A percentile compares a stretch with the other conserved stretches of the same genome.
phyloP scores from a whole-genome alignment of 2,888 invertebrate species.

The Ectemnius continuus region DNA sequence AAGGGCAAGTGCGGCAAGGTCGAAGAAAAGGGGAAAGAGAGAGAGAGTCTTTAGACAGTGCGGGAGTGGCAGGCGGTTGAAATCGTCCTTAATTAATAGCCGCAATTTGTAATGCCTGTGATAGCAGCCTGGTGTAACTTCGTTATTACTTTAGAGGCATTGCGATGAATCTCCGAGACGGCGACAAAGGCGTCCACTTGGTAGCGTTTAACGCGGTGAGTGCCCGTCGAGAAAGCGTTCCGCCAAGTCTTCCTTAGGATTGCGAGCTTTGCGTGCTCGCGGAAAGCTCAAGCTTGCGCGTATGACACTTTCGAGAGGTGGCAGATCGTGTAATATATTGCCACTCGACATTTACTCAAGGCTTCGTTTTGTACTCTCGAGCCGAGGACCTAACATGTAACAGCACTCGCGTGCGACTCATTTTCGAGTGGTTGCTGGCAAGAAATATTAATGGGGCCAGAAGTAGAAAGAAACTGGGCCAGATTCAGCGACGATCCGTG shows the following conservation, averaged over 20 bases:
- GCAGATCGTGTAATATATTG: too few species aligned
- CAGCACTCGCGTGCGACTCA: too few species aligned
- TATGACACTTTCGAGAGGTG: neutral
- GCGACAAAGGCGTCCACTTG: constrained; percentile 23
- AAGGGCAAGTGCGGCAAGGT: too few species aligned
- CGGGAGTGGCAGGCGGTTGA: neutral
- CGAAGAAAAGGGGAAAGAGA: too few species aligned
- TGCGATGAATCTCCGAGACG: constrained; percentile 31
- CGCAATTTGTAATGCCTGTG: constrained; percentile 29
- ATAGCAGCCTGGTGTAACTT: constrained; percentile 18
- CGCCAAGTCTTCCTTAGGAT: neutral
- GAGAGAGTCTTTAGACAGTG: neutral
- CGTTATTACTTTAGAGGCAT: constrained; percentile 33
- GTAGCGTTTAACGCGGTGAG: neutral
- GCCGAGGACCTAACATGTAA: too few species aligned
- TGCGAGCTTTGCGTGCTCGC: neutral
- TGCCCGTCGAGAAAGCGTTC: neutral
- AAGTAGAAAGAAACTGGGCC: too few species aligned
- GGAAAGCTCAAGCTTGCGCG: neutral
- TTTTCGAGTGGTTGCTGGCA: too few species aligned
- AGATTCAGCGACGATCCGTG: too few species aligned
- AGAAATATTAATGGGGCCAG: too few species aligned
- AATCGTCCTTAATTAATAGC: constrained; percentile 27
- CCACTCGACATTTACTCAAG: too few species aligned
- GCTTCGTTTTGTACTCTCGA: too few species aligned